Evolutionary conservation across 2,888 invertebrate species (phyloP), one percentile per base, ranked within the genome.

Genomic region (Amblyjoppa fuscipennis): DNA sequence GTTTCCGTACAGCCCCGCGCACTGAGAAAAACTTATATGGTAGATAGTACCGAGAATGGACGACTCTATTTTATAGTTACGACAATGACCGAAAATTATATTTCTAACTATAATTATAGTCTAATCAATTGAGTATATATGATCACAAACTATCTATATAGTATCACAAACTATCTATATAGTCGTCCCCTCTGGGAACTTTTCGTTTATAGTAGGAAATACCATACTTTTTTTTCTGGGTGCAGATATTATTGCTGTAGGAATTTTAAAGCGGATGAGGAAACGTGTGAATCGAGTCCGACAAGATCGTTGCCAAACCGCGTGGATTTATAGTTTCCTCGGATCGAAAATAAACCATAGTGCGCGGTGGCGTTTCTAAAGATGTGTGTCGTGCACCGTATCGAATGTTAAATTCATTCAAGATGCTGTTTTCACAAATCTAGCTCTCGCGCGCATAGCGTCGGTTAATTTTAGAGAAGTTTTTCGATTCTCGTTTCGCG

Each of bases 401-500:
- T 83, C 56, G 73, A 78, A 70, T 49, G 11, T 66, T 56, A n/a
- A 76, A 80, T 83, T 83, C 79, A 70, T 70, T 53, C 49, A 53
- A 70, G 76, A 56, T 20, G 73, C 61, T 77, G 68, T 81, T 81
- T 84, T 84, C n/a, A 51, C 25, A 73, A 56, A 56, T 49, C 20
- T n/a, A 45, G 31, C 64, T 28, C 41, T 41, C 6, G 3, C 69
- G 38, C 31, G 45, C 45, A 53, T 34, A 79, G 68, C 64, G n/a
- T 77, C 49, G n/a, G 59, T 74, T 84, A 84, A 78, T 77, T 84
- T 81, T 84, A 84, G 84, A 81, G 69, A 45, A 80, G 49, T 59
- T 81, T 78, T 81, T 25, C 70, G 61, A 80, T 71, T 79, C 79
- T 53, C 45, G 31, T 34, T 7, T 31, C 56, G 53, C n/a, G 70